Evolutionary conservation across 2,113 vertebrate species (phyloP).

Genomic region (Pleuronectes platessa): DNA sequence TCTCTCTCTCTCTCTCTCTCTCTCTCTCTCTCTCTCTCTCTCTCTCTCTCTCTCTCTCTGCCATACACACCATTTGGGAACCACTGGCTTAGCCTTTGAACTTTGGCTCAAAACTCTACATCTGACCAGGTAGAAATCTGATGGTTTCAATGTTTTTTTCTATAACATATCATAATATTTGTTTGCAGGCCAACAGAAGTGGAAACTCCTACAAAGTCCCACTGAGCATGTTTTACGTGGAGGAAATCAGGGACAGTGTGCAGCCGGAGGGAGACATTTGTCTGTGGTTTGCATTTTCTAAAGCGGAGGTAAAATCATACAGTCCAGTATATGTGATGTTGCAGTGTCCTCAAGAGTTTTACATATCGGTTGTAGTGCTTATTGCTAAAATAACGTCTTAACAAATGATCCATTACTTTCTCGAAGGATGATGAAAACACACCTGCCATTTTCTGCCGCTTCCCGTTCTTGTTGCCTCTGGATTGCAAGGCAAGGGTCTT

Average conservation of each 20-base stretch:
- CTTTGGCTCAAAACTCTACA: no score
- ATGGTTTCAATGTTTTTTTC: no score
- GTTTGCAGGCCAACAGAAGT: conserved; percentile 75
- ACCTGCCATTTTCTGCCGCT: conserved; percentile 74
- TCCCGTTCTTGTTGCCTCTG: conserved; percentile 75
- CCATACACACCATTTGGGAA: no score
- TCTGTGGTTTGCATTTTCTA: conserved; percentile 16
- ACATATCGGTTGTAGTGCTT: background rate
- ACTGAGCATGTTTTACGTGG: conserved; percentile 73
- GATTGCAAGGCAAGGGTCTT: conserved; percentile 58
- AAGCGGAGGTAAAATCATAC: conserved; percentile 54
- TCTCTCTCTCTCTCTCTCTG: no score
- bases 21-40: no score
- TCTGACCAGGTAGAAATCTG: no score
- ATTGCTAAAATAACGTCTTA: background rate
- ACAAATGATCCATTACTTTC: background rate
- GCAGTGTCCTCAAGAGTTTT: background rate
- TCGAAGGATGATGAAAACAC: conserved; percentile 50
- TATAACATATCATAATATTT: background rate
- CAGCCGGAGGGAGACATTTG: fast-evolving
- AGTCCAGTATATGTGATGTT: background rate
- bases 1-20: no score
- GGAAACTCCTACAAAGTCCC: conserved; percentile 69
- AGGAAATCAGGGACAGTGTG: conserved; percentile 34
- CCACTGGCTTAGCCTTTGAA: no score